A percentile compares a stretch with the other conserved stretches of the same genome.
These are phyloP conservation scores for Albula glossodonta DNA, from an alignment of 2,113 vertebrate species.

Conservation along the genomic window DNA sequence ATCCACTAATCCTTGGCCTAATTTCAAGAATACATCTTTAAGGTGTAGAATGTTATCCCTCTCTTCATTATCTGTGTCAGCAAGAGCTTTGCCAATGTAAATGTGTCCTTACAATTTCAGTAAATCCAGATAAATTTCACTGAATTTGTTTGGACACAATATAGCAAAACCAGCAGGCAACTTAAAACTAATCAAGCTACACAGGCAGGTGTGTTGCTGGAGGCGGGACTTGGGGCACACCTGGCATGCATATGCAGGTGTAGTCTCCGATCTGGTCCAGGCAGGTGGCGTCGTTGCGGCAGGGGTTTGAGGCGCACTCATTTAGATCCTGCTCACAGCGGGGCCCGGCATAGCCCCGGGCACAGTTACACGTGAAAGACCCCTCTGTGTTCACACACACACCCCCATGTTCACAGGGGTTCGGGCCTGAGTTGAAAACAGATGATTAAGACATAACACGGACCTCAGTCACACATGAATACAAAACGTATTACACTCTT, in stretches of 20 bases:
- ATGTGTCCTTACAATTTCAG: too few species aligned
- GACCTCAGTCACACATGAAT: too few species aligned
- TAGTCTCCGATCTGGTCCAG: constrained; percentile 85
- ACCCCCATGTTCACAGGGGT: constrained; percentile 84
- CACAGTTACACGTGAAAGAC: constrained; percentile 81
- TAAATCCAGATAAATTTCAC: too few species aligned
- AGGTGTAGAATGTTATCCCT: too few species aligned
- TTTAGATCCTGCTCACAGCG: constrained; percentile 85
- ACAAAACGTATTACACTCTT: too few species aligned
- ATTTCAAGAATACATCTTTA: too few species aligned
- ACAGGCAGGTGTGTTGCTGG: neutral
- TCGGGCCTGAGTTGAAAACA: constrained; percentile 58
- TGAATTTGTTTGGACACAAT: neutral
- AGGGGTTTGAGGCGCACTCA: constrained; percentile 80
- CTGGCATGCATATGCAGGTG: constrained; percentile 86
- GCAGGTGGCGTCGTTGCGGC: constrained; percentile 85
- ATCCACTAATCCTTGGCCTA: too few species aligned
- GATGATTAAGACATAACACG: too few species aligned
- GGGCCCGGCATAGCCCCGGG: constrained; percentile 74
- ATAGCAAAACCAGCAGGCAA: neutral
- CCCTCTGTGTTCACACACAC: constrained; percentile 83
- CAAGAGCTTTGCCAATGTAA: too few species aligned
- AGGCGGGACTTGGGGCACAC: constrained; percentile 47
- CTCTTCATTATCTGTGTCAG: too few species aligned
- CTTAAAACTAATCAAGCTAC: neutral